Base-by-base conservation (phyloP, 2,113 vertebrate genomes). In the Ramphastos sulfuratus region DNA sequence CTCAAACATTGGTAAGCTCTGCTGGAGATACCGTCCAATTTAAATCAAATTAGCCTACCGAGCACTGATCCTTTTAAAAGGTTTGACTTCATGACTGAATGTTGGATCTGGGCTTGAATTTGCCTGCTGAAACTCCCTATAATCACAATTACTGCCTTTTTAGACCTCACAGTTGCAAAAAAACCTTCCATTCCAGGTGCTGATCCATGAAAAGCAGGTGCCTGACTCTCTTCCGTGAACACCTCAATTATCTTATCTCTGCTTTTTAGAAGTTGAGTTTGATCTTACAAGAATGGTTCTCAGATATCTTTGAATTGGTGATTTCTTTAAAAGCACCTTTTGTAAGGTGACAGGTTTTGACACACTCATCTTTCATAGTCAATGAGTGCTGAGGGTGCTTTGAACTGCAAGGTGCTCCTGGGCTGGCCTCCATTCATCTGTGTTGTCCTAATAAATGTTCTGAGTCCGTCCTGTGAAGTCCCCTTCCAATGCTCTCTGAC, bases 1-100 rank as follows among this genome's bases (percentile, higher is more conserved):
- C 64, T 20, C 78, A 89, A 91, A 59, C 64, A 35, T 64, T 39
- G 87, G 82, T 92, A 81, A 86, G 54, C 91, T 95, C 91, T 94
- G 87, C 89, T 96, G 96, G 94, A 96, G 87, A 37, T 74, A 56
- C 33, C 7, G 60, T 89, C 89, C 87, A 91, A 92, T 95, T 96
- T 94, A 92, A 89, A 95, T 74, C 76, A 87, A 92, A 93, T 95
- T 83, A 94, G 91, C 89, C 93, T 85, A 64, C 87, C 11, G 27
- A 92, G 85, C 79, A 64, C 82, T 80, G 82, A 91, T 87, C 87
- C 89, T 85, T 89, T 93, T 92, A 82, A 85, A 91, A 92, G 87
- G 55, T 76, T 89, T 85, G 87, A 76, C 64, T 91, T 87, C 67
- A 8, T 16, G 27, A 92, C 65, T 85, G 54, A 56, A 28, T 71